Evolutionary conservation across 2,797 vertebrate genomes (phyloP).

Genomic region (Danio kyathit): DNA sequence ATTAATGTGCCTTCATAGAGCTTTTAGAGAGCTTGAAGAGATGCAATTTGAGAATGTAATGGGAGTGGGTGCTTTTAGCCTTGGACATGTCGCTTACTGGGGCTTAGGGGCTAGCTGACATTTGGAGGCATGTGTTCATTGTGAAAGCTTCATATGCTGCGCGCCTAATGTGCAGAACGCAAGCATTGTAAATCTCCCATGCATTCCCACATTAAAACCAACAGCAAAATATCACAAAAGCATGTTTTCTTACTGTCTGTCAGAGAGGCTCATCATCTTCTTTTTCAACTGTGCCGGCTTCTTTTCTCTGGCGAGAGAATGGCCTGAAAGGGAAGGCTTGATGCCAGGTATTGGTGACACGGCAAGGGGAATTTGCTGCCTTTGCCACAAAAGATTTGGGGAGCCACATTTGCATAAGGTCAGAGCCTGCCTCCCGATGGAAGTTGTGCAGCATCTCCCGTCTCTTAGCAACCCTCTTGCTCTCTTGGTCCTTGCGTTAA

Average conservation of each 20-base stretch:
- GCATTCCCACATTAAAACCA: conserved; percentile 40
- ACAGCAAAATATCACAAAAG: conserved; percentile 40
- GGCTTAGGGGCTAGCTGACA: conserved; percentile 75
- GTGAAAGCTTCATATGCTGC: conserved; percentile 77
- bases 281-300: conserved; percentile 75
- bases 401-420: conserved; percentile 98
- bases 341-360: conserved; percentile 93
- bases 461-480: conserved; percentile 99
- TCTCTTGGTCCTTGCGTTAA: conserved; percentile 89
- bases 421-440: conserved; percentile 92
- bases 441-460: conserved; percentile 95
- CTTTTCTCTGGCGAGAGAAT: conserved; percentile 79
- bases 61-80: conserved; percentile 66
- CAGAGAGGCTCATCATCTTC: conserved; percentile 53
- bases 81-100: conserved; percentile 69
- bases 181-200: conserved; percentile 74
- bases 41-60: conserved; percentile 76
- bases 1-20: conserved; percentile 72
- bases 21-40: conserved; percentile 74
- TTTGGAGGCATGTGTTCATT: conserved; percentile 72
- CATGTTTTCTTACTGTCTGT: conserved; percentile 41
- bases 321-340: conserved; percentile 87
- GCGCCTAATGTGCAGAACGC: conserved; percentile 67
- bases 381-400: conserved; percentile 90
- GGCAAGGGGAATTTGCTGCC: conserved; percentile 86